Conservation (phyloP, 2,113 vertebrate species). For the Syngnathus floridae region DNA sequence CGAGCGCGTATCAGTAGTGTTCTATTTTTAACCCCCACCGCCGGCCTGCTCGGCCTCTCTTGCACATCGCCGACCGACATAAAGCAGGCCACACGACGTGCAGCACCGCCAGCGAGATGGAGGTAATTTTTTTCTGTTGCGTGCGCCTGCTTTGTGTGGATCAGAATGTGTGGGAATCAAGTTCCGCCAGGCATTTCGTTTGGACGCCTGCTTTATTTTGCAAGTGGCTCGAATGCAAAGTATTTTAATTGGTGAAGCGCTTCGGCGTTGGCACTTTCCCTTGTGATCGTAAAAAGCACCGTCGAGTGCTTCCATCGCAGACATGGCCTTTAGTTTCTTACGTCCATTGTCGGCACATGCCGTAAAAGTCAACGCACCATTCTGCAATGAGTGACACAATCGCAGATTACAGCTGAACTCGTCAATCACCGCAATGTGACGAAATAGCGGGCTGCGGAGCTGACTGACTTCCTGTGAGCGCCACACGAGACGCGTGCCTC, state of each 20-base stretch:
- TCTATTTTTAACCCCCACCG: constrained; percentile 51
- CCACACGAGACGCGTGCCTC: not conserved
- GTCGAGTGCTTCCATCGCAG: not conserved
- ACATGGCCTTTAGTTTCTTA: not conserved
- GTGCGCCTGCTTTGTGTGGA: not conserved
- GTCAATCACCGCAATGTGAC: not conserved
- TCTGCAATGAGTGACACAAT: not conserved
- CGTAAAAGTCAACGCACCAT: not conserved
- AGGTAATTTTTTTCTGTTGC: constrained; percentile 44
- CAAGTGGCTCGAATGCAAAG: not conserved
- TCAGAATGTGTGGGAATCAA: not conserved
- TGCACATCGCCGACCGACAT: constrained; percentile 29
- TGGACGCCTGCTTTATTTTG: not conserved
- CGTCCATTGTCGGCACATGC: not conserved
- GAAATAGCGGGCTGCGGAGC: not conserved
- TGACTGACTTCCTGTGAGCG: constrained; percentile 2
- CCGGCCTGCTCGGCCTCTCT: constrained; percentile 23
- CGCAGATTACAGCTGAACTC: not conserved
- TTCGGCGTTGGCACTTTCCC: not conserved
- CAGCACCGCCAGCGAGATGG: constrained; percentile 45
- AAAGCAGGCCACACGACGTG: constrained; percentile 10
- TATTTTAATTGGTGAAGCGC: not conserved
- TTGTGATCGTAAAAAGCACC: too few species aligned
- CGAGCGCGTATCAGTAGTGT: constrained; percentile 3
- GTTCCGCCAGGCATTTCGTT: not conserved